phyloP scores from a whole-genome alignment of 1,140 invertebrate genomes.

The Solenopsis invicta region DNA sequence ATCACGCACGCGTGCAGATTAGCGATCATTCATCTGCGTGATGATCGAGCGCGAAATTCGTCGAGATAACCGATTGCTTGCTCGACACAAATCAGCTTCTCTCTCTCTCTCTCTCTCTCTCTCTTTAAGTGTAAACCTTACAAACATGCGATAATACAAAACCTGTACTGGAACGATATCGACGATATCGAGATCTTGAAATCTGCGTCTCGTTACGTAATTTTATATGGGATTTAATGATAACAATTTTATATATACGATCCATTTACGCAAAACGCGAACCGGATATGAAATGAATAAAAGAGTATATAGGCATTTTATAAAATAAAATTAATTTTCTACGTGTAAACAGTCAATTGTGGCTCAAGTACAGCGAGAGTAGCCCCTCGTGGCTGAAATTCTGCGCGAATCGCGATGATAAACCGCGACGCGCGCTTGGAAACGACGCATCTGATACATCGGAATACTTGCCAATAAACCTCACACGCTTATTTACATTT shows the following conservation, averaged over 20 bases:
- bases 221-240: background rate
- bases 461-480: conserved; percentile 46
- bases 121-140: background rate
- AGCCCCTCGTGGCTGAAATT: conserved; percentile 36
- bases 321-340: background rate
- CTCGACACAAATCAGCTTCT: background rate
- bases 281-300: conserved; percentile 2
- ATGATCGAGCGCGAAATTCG: conserved; percentile 12
- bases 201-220: background rate
- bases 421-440: conserved; percentile 28
- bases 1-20: conserved; percentile 25
- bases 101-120: too few species aligned
- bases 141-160: conserved; percentile 13
- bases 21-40: conserved; percentile 44
- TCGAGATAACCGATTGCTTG: conserved; percentile 27
- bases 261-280: background rate
- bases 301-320: background rate
- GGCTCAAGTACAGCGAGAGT: background rate
- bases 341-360: conserved; percentile 19
- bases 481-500: background rate
- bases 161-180: background rate
- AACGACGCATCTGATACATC: conserved; percentile 10
- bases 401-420: conserved; percentile 30
- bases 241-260: background rate
- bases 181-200: background rate